phyloP scores from a whole-genome alignment of 1,140 invertebrate genomes.

The Drosophila repleta region DNA sequence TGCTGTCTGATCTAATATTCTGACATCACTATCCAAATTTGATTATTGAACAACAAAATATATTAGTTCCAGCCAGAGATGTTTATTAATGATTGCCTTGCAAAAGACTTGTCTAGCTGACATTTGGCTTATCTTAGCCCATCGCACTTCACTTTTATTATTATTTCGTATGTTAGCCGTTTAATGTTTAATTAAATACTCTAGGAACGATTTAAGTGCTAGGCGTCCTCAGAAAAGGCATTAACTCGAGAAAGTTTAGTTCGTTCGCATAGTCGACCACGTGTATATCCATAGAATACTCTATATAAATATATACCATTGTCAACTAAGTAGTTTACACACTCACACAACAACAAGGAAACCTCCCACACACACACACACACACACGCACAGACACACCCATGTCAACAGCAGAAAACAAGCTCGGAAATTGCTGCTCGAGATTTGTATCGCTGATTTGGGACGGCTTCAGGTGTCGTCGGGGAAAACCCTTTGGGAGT shows the following conservation, averaged over 20 bases:
- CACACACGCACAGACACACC: conserved; percentile 4
- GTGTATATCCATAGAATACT: too few relatives aligned
- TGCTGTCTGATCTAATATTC: too few relatives aligned
- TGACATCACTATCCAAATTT: neutral
- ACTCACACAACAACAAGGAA: conserved; percentile 2
- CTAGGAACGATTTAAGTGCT: too few relatives aligned
- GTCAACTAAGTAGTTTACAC: conserved; percentile 2
- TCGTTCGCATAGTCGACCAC: too few relatives aligned
- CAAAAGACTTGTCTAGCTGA: neutral
- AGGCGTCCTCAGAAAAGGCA: too few relatives aligned
- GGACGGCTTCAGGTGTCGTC: conserved; percentile 9
- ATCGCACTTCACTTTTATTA: neutral
- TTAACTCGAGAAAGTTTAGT: too few relatives aligned
- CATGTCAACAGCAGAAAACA: conserved; percentile 42
- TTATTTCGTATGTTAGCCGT: too few relatives aligned
- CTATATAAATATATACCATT: too few relatives aligned
- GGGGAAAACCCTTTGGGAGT: conserved; percentile 1
- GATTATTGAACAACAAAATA: neutral
- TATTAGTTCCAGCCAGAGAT: neutral
- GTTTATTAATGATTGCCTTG: neutral
- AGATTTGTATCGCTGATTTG: conserved; percentile 67
- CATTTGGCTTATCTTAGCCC: conserved; percentile 5
- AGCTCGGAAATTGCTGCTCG: conserved; percentile 55
- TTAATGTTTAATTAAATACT: too few relatives aligned
- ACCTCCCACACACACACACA: conserved; percentile 1